Percentiles rank a stretch among this genome's conserved stretches.
Evolutionary conservation across 53 echinoderm and acorn worm species (phyloP).

Genomic region (Stichopus horrens): DNA sequence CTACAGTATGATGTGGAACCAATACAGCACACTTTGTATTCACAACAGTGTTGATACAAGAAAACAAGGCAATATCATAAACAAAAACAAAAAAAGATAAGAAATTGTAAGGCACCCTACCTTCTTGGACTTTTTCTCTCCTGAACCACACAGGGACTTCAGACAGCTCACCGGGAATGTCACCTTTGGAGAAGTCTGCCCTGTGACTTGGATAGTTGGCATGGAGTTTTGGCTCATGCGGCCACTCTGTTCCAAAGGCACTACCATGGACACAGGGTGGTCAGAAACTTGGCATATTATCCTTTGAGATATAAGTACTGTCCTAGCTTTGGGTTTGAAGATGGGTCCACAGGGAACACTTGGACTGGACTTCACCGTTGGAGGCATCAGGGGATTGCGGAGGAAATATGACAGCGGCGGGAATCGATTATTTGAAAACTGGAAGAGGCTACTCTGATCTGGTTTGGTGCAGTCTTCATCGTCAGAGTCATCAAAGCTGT

Average conservation of each 20-base stretch:
- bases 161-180: neutral
- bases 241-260: constrained; percentile 33
- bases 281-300: constrained; percentile 40
- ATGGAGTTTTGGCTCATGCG: constrained; percentile 40
- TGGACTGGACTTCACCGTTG: constrained; percentile 6
- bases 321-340: constrained; percentile 41
- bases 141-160: neutral
- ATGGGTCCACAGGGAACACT: constrained; percentile 41
- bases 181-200: neutral
- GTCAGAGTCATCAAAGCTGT: constrained; percentile 46
- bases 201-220: constrained; percentile 15
- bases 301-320: constrained; percentile 29
- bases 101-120: neutral
- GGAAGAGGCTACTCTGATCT: neutral
- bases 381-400: neutral
- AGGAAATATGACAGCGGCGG: constrained; percentile 1
- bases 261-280: constrained; percentile 24
- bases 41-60: too few relatives aligned
- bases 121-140: neutral
- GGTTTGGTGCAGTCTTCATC: neutral
- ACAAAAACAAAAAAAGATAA: too few relatives aligned
- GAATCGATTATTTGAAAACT: constrained; percentile 25
- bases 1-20: too few relatives aligned
- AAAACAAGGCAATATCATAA: too few relatives aligned
- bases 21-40: too few relatives aligned